Percentiles rank a stretch among this genome's conserved stretches.
phyloP scores from a whole-genome alignment of 2,113 vertebrate genomes.

The Pseudorhombus dupliciocellatus region DNA sequence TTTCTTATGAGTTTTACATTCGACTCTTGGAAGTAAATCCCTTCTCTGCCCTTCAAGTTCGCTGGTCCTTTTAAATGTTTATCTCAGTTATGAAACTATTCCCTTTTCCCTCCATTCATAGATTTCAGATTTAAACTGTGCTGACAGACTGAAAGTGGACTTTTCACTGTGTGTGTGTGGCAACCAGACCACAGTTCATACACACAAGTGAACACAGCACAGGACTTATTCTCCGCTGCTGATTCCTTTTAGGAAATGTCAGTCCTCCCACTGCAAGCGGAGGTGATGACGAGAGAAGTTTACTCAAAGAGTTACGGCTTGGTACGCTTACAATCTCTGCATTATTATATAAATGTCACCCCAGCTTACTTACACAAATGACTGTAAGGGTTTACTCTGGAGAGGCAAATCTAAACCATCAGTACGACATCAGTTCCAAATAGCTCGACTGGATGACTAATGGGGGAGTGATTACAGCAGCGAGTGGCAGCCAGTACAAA shows the following conservation, averaged over 20 bases:
- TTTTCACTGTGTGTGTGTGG: not conserved
- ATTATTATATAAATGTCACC: slow-evolving; percentile 20
- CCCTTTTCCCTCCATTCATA: too few species aligned
- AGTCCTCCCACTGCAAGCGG: slow-evolving; percentile 1
- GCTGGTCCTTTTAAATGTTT: not conserved
- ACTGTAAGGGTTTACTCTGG: slow-evolving; percentile 28
- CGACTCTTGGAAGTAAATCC: not conserved
- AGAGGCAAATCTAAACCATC: slow-evolving; percentile 22
- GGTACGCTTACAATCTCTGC: not conserved
- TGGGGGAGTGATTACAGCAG: slow-evolving; percentile 49
- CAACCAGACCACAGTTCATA: not conserved
- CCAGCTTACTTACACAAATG: slow-evolving; percentile 18
- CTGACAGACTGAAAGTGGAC: not conserved
- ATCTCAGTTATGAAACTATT: not conserved
- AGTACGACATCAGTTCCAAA: slow-evolving; percentile 41
- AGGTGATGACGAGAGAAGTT: not conserved
- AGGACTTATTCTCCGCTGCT: not conserved
- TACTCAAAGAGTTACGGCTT: not conserved
- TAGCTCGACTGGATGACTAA: slow-evolving; percentile 59
- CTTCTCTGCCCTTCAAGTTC: not conserved
- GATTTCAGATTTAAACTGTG: not conserved
- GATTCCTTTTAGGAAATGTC: not conserved
- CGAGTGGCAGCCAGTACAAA: slow-evolving; percentile 52
- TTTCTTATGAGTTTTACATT: not conserved
- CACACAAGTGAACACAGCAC: not conserved